phyloP scores from a whole-genome alignment of 2,113 vertebrate species.

The Calonectris borealis region DNA sequence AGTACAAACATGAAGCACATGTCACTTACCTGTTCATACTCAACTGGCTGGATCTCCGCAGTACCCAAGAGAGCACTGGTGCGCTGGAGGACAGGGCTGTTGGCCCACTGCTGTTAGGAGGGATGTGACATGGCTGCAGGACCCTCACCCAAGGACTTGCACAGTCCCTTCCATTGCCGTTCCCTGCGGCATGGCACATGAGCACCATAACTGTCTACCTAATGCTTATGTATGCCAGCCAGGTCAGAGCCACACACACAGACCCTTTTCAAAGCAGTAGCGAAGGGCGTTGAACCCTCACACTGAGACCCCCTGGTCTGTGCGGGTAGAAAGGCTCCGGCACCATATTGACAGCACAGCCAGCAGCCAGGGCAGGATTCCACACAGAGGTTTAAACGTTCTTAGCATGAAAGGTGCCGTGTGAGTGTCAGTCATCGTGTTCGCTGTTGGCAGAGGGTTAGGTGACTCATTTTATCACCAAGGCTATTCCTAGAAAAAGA shows the following conservation, averaged over 20 bases:
- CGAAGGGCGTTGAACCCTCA: neutral
- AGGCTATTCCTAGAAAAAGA: constrained; percentile 62
- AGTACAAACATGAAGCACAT: neutral
- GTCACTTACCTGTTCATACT: neutral
- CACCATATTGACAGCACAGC: neutral
- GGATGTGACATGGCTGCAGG: neutral
- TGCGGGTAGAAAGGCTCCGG: fast-evolving
- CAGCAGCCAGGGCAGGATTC: constrained; percentile 3
- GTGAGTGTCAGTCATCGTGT: constrained; percentile 1
- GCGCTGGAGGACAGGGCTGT: neutral
- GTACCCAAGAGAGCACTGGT: neutral
- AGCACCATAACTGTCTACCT: neutral
- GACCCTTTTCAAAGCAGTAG: neutral
- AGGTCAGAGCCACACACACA: neutral
- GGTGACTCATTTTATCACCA: neutral
- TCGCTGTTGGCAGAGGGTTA: constrained; percentile 26
- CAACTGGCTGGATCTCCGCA: neutral
- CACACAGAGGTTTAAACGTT: neutral
- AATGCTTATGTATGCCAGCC: neutral
- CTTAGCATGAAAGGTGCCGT: neutral
- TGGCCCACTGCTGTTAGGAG: neutral
- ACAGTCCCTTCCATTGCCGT: neutral
- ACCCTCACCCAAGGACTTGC: neutral
- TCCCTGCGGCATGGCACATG: neutral
- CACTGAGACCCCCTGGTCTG: neutral